These are phyloP conservation scores for Plotosus lineatus DNA, from an alignment of 2,113 vertebrate genomes.

Conservation along the genomic window DNA sequence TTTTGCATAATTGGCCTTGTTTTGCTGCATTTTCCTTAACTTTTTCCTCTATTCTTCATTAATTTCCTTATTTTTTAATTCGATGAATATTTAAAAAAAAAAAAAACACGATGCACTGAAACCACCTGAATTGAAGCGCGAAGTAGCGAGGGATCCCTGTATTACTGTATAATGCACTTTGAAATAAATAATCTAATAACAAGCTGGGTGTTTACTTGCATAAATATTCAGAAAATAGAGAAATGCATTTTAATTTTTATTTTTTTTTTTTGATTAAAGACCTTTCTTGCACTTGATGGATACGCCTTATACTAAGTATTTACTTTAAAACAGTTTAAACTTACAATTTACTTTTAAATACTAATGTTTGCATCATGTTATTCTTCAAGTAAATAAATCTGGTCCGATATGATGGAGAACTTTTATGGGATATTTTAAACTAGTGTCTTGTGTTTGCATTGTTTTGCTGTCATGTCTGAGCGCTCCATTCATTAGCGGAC, in stretches of 20 bases:
- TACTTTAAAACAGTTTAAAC: not conserved
- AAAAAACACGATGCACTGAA: too few species aligned
- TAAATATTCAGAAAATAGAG: not conserved
- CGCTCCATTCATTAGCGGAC: conserved; percentile 68
- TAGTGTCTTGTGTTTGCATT: conserved; percentile 1
- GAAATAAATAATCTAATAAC: not conserved
- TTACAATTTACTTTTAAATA: not conserved
- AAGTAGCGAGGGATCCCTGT: too few species aligned
- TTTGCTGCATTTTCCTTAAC: too few species aligned
- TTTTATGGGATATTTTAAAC: conserved; percentile 15
- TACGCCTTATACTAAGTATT: not conserved
- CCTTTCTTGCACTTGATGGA: not conserved
- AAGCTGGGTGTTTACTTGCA: not conserved
- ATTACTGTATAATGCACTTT: not conserved
- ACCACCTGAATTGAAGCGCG: too few species aligned
- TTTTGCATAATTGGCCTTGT: too few species aligned
- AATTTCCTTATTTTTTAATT: too few species aligned
- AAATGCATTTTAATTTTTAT: not conserved
- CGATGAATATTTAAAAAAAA: too few species aligned
- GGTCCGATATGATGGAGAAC: not conserved
- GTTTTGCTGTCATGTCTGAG: conserved; percentile 57
- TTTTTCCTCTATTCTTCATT: too few species aligned
- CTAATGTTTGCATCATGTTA: not conserved
- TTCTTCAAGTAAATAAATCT: not conserved
- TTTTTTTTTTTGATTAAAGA: not conserved